A percentile compares a stretch with the other conserved stretches of the same genome.
Evolutionary conservation across 2,113 vertebrate species (phyloP).

Genomic region (Panthera leo): DNA sequence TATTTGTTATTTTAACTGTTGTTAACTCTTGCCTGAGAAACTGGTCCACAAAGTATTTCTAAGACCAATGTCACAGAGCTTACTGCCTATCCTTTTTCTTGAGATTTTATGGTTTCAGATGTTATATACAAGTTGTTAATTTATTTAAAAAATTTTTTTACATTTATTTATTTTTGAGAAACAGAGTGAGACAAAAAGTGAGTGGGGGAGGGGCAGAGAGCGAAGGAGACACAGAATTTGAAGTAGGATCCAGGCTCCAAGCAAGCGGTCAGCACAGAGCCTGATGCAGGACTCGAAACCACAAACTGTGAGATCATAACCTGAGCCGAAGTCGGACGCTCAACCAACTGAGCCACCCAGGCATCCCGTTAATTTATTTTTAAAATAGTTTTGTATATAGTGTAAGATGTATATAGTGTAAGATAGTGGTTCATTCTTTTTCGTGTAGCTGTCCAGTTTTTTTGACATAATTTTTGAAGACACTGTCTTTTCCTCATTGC

Average conservation of each 20-base stretch:
- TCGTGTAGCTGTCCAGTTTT: not conserved
- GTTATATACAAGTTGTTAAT: not conserved
- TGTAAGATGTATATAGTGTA: not conserved
- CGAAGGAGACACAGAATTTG: too few species aligned
- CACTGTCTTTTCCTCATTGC: not conserved
- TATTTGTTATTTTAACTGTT: not conserved
- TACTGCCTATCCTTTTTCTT: not conserved
- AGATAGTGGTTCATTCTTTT: not conserved
- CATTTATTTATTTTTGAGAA: too few species aligned
- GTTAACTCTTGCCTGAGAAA: not conserved
- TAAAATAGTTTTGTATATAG: not conserved
- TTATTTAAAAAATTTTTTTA: not conserved
- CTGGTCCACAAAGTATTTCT: not conserved
- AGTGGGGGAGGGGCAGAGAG: too few species aligned
- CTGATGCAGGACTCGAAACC: too few species aligned
- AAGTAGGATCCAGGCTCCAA: too few species aligned
- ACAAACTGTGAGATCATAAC: too few species aligned
- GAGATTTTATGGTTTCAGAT: not conserved
- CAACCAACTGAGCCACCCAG: too few species aligned
- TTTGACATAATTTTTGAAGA: not conserved
- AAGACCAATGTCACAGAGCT: not conserved
- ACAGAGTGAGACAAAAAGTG: too few species aligned
- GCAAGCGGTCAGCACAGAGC: too few species aligned
- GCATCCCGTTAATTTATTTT: not conserved
- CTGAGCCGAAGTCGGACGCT: too few species aligned